A percentile compares a stretch with the other conserved stretches of the same genome.
Conservation (phyloP, 2,113 vertebrate genomes). For the Eudyptes chrysolophus region DNA sequence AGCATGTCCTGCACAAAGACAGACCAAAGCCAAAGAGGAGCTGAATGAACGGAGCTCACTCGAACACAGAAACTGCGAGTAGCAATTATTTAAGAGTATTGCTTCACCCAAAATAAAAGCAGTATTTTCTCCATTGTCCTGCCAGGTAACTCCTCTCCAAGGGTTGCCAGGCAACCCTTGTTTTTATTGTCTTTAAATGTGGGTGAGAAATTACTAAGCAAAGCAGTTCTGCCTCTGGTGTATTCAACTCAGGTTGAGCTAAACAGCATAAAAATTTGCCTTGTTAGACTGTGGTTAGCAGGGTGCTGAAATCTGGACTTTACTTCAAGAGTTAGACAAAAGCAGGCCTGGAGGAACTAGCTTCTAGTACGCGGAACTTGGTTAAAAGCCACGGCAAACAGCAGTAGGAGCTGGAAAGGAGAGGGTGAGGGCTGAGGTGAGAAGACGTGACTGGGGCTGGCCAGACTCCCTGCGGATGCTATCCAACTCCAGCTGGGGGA, state of each 20-base stretch:
- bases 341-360: neutral
- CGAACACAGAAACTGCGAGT: neutral
- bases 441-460: accelerated
- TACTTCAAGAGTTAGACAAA: neutral
- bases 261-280: neutral
- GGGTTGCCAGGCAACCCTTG: neutral
- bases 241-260: neutral
- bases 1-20: neutral
- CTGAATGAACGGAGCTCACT: neutral
- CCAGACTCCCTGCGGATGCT: accelerated
- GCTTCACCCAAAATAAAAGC: neutral
- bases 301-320: neutral
- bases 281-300: neutral
- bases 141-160: neutral
- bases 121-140: neutral
- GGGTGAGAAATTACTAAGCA: neutral
- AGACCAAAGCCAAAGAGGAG: neutral
- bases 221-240: neutral
- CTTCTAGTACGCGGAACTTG: accelerated
- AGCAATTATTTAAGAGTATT: neutral
- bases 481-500: neutral
- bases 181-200: neutral
- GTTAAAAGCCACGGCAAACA: neutral
- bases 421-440: neutral
- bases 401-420: neutral